These are phyloP conservation scores for Ophthalmotilapia sp. DNA, from an alignment of 2,113 vertebrate species.

Conservation along the genomic window DNA sequence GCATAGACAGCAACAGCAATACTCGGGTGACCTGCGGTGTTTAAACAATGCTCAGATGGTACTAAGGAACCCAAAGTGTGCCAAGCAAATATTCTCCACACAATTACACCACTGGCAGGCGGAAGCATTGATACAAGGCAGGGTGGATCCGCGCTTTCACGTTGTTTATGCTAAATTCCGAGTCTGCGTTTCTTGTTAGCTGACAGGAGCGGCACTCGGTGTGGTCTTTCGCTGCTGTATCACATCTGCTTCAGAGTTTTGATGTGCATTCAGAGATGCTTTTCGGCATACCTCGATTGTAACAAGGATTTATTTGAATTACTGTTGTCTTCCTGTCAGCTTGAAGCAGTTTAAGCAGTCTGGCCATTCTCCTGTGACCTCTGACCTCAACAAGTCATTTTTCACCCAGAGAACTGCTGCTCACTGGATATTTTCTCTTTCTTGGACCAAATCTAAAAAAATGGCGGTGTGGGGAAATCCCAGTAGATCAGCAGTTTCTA, in stretches of 20 bases:
- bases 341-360: not conserved
- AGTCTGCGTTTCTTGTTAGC: not conserved
- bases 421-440: not conserved
- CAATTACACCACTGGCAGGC: not conserved
- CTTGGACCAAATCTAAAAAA: not conserved
- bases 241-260: not conserved
- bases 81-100: not conserved
- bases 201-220: not conserved
- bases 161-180: not conserved
- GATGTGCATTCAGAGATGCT: not conserved
- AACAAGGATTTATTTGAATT: not conserved
- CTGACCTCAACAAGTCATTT: not conserved
- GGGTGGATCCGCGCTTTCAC: not conserved
- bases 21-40: not conserved
- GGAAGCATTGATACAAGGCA: not conserved
- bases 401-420: not conserved
- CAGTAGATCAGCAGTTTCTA: not conserved
- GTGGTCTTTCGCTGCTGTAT: not conserved
- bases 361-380: not conserved
- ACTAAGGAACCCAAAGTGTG: not conserved
- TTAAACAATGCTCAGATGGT: not conserved
- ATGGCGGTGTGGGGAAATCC: not conserved
- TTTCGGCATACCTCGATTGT: not conserved
- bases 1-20: not conserved
- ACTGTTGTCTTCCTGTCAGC: not conserved